Evolutionary conservation across 2,797 vertebrate species (phyloP).

Genomic region (Clarias laeviceps): DNA sequence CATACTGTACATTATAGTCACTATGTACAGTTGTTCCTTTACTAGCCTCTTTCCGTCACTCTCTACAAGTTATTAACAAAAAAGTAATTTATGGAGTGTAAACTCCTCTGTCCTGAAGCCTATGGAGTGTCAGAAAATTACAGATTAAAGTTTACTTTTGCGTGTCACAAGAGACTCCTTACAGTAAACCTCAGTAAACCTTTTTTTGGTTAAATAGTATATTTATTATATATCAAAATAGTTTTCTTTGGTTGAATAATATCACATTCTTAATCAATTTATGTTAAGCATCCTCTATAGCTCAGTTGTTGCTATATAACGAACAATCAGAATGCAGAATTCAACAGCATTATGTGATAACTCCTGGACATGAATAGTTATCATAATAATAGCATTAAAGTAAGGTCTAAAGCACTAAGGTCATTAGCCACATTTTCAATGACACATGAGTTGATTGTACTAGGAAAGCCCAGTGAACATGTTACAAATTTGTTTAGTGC

Average conservation of each 20-base stretch:
- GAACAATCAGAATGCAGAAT: background rate
- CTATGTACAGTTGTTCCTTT: background rate
- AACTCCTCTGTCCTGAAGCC: background rate
- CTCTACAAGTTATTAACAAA: background rate
- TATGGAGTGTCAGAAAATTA: background rate
- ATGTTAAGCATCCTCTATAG: background rate
- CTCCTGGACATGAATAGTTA: background rate
- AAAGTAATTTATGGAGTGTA: background rate
- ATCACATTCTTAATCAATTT: background rate
- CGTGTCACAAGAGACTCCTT: too few species aligned
- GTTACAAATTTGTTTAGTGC: background rate
- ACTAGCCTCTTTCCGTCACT: background rate
- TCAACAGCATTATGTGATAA: background rate
- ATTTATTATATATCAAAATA: too few species aligned
- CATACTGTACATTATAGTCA: background rate
- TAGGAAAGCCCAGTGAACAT: background rate
- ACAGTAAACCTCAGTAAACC: too few species aligned
- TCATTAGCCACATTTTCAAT: background rate
- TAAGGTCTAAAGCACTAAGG: background rate
- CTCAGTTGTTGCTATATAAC: background rate
- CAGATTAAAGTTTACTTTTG: too few species aligned
- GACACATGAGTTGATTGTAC: background rate
- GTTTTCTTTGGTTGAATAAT: background rate
- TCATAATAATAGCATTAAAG: background rate
- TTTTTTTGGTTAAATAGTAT: too few species aligned